Evolutionary conservation across 2,113 vertebrate species (phyloP).

Genomic region (Nannospalax galili): DNA sequence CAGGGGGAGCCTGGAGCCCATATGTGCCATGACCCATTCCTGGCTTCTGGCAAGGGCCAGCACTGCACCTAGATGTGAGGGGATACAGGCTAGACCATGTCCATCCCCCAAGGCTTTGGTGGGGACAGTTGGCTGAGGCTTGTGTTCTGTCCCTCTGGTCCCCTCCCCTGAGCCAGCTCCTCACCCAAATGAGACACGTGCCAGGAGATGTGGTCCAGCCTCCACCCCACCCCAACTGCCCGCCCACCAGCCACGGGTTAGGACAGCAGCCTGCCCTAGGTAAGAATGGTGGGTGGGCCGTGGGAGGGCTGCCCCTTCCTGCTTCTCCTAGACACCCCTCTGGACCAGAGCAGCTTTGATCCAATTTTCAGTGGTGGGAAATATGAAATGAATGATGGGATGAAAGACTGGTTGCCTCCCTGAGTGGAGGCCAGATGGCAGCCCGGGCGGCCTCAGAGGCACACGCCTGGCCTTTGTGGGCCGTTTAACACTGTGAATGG

Average conservation of each 20-base stretch:
- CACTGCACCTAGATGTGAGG: slow-evolving; percentile 45
- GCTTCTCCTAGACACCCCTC: background rate
- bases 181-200: slow-evolving; percentile 67
- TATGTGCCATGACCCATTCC: slow-evolving; percentile 60
- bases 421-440: slow-evolving; percentile 85
- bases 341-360: slow-evolving; percentile 72
- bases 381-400: slow-evolving; percentile 79
- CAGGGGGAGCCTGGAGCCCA: slow-evolving; percentile 24
- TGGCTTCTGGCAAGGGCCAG: slow-evolving; percentile 61
- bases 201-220: background rate
- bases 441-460: slow-evolving; percentile 80
- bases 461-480: slow-evolving; percentile 85
- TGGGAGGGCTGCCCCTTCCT: background rate
- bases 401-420: slow-evolving; percentile 77
- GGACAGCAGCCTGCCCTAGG: background rate
- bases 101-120: background rate
- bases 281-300: slow-evolving; percentile 44
- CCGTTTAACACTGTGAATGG: slow-evolving; percentile 85
- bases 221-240: background rate
- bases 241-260: slow-evolving; percentile 49
- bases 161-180: background rate
- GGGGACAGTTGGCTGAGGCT: background rate
- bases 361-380: slow-evolving; percentile 77
- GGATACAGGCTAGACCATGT: background rate
- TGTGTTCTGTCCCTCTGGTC: background rate